Base-by-base conservation (phyloP, 2,797 vertebrate genomes). In the Halcyon smyrnensis region DNA sequence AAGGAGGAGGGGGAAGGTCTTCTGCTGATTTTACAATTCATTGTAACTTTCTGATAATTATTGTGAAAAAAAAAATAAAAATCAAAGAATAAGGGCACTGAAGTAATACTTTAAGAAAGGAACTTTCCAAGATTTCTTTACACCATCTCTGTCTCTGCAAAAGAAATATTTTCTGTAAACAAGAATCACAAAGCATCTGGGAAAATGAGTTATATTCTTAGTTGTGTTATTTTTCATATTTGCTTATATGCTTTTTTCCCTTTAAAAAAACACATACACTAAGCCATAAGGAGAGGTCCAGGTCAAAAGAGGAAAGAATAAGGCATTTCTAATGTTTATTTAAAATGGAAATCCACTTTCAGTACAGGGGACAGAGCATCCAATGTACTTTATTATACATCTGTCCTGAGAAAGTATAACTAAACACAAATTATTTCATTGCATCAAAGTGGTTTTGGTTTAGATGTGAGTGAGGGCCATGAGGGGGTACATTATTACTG, bases 391-490 rank as follows among this genome's bases (percentile, higher is more conserved):
- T 68, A 64, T 46, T 80, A 41, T 75, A 90, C 39, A 81, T 80
- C 11, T 81, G 69, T 48, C 88, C 87, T 91, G 45, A 96, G 56
- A 65, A 96, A 93, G 46, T 85, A 14, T 92, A 93, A 36, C 56
- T 89, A 73, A 93, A 81, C 45, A 75, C 68, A 89, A 89, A 93
- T 96, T 92, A 91, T 71, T 95, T 60, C 41, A 17, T 51, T 67
- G 14, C 56, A 93, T 92, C 88, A 87, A 94, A 87, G 16, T 64
- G 37, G 27, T 92, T 91, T 95, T 84, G 18, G 56, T 93, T 94
- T 82, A 94, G 76, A 59, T 88, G 56, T 64, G 45, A 96, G 67
- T 34, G 84, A 91, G 64, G 54, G 41, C 78, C 86, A 69, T 89
- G 57, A 93, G 65, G 74, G 86, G 43, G 71, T 89, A 36, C 30